Base-by-base conservation (phyloP, 2,113 vertebrate species). In the Tachycineta bicolor region DNA sequence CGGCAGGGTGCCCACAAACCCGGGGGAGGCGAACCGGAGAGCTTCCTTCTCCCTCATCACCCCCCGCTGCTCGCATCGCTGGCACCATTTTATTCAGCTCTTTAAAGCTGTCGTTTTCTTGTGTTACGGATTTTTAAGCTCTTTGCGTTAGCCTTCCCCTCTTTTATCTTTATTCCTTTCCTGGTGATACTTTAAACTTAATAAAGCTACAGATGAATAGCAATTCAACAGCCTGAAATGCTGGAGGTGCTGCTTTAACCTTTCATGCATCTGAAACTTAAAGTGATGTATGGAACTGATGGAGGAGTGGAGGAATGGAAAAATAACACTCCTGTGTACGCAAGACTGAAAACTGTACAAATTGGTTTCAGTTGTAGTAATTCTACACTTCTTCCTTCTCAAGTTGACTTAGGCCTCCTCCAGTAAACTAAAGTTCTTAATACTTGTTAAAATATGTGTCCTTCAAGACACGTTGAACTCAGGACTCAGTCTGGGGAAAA, bases 1-100 rank as follows among this genome's bases (percentile, higher is more conserved):
- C 31, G 2, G 34, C 23, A 34, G 6, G 12, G 12, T 5, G 17
- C 15, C 46, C 2, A 4, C 33, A 1, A 22, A 64, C n/a, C 52
- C 3, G 21, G 18, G 8, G 19, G 5, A 9, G 22, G 18, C 17
- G 1, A 14, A 19, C 24, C 1, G 24, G 13, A 15, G 12, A 19
- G 28, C 9, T 16, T 44, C 26, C 7, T 34, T 18, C 23, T 33
- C 13, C 1, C 9, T 39, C 17, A 0, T 5, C 41, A 1, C 2
- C 10, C 9, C 1, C 10, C 4, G 3, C 47, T 17, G 20, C 34
- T 59, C 24, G 4, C 29, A 7, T 17, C 16, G 14, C 46, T 28
- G 1, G 1, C 55, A 5, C 41, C 5, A 1, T 5, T 47, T 73
- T 13, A 6, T 15, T 28, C 43, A 23, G 29, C 28, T 9, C 39